phyloP scores from a whole-genome alignment of 1,140 invertebrate genomes.

The Philopotamus ludificatus region DNA sequence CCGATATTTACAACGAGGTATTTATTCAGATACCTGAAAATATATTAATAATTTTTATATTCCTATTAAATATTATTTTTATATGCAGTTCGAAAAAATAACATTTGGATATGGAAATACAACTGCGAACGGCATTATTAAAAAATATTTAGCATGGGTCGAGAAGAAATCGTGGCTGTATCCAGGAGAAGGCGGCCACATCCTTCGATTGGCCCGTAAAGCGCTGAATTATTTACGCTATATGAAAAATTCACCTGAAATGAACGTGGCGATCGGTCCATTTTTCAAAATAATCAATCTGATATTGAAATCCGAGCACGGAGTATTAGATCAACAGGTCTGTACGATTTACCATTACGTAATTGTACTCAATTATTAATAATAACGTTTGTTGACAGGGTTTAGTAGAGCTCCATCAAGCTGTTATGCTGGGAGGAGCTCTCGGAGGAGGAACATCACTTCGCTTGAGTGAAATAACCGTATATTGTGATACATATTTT shows the following conservation, averaged over 20 bases:
- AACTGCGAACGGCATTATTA: slow-evolving; percentile 49
- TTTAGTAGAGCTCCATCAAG: slow-evolving; percentile 29
- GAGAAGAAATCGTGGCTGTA: slow-evolving; percentile 47
- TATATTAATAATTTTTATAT: slow-evolving; percentile 1
- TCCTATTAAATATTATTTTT: background rate
- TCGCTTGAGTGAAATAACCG: slow-evolving; percentile 31
- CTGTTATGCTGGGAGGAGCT: slow-evolving; percentile 17
- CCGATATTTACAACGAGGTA: slow-evolving; percentile 65
- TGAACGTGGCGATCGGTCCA: slow-evolving; percentile 48
- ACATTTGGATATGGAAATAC: slow-evolving; percentile 59
- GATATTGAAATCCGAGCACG: slow-evolving; percentile 51
- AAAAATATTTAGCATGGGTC: slow-evolving; percentile 49
- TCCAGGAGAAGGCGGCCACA: slow-evolving; percentile 60
- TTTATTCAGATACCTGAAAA: slow-evolving; percentile 32
- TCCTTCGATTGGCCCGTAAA: slow-evolving; percentile 53
- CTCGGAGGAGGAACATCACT: slow-evolving; percentile 25
- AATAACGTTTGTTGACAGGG: slow-evolving; percentile 26
- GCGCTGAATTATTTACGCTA: slow-evolving; percentile 54
- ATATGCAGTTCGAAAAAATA: slow-evolving; percentile 56
- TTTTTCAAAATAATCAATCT: slow-evolving; percentile 55
- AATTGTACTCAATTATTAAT: slow-evolving; percentile 10
- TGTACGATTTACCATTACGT: slow-evolving; percentile 11
- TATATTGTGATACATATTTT: slow-evolving; percentile 17
- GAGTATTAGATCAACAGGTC: slow-evolving; percentile 58
- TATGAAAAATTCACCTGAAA: slow-evolving; percentile 45